These are phyloP conservation scores for Cheilosia impressa DNA, from an alignment of 2,888 invertebrate species.

Conservation along the genomic window DNA sequence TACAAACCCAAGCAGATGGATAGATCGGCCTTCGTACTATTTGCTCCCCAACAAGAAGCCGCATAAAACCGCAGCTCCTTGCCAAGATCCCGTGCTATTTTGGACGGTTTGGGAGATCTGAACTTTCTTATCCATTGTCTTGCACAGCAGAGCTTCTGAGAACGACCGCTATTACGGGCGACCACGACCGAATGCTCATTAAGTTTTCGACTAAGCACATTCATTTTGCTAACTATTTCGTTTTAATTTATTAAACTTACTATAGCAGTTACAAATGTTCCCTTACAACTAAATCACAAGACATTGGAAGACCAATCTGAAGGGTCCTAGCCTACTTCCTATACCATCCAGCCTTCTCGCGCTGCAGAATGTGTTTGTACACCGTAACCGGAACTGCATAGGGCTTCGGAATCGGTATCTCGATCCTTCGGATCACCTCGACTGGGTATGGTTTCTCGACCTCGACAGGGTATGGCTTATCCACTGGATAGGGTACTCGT, in stretches of 20 bases:
- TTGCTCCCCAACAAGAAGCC: too few relatives aligned
- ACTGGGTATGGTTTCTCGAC: constrained; percentile 91
- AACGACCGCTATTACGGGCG: too few relatives aligned
- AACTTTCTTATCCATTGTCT: too few relatives aligned
- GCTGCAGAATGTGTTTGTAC: constrained; percentile 89
- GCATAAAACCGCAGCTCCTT: too few relatives aligned
- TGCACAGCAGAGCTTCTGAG: too few relatives aligned
- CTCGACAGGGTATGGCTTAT: constrained; percentile 87
- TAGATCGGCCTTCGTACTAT: too few relatives aligned
- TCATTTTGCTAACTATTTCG: too few relatives aligned
- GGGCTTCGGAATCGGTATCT: constrained; percentile 88
- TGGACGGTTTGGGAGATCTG: too few relatives aligned
- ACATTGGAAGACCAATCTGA: constrained; percentile 24
- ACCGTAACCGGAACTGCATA: constrained; percentile 90
- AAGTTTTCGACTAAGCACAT: too few relatives aligned
- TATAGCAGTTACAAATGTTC: neutral
- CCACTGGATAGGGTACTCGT: constrained; percentile 89
- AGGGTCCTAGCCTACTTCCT: neutral
- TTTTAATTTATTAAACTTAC: constrained; percentile 12
- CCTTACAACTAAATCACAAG: constrained; percentile 65
- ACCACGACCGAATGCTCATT: too few relatives aligned
- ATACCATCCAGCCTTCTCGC: constrained; percentile 81
- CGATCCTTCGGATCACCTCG: constrained; percentile 90
- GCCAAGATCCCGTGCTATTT: too few relatives aligned
- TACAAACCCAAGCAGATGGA: too few relatives aligned